Percentiles rank a stretch among this genome's conserved stretches.
Evolutionary conservation across 2,113 vertebrate genomes (phyloP).

Genomic region (Ameiurus melas): DNA sequence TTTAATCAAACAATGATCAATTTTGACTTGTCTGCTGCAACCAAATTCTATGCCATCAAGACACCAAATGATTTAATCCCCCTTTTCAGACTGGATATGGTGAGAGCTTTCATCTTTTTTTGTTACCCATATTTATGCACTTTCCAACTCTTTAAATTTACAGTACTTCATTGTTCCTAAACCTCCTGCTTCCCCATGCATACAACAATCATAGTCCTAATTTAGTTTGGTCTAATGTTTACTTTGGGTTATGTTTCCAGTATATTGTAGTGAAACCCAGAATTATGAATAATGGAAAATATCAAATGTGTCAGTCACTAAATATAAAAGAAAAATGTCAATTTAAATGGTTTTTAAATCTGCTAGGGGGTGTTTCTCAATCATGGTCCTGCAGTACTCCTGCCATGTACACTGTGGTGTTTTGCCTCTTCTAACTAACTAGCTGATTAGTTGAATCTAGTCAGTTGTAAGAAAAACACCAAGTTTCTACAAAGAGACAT

Average conservation of each 20-base stretch:
- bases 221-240: background rate
- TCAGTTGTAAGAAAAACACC: background rate
- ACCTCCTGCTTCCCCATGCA: background rate
- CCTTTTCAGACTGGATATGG: constrained; percentile 53
- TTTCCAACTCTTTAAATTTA: background rate
- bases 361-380: background rate
- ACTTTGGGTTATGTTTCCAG: background rate
- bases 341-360: background rate
- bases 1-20: constrained; percentile 55
- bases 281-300: background rate
- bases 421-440: background rate
- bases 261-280: background rate
- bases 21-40: background rate
- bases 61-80: constrained; percentile 46
- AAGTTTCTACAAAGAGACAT: background rate
- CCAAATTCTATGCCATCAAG: constrained; percentile 63
- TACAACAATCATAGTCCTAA: background rate
- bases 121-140: background rate
- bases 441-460: background rate
- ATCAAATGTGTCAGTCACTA: background rate
- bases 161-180: background rate
- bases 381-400: background rate
- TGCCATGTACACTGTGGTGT: background rate
- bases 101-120: constrained; percentile 31
- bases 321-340: background rate